phyloP scores from a whole-genome alignment of 2,888 invertebrate genomes.

The Apamea epomidion region DNA sequence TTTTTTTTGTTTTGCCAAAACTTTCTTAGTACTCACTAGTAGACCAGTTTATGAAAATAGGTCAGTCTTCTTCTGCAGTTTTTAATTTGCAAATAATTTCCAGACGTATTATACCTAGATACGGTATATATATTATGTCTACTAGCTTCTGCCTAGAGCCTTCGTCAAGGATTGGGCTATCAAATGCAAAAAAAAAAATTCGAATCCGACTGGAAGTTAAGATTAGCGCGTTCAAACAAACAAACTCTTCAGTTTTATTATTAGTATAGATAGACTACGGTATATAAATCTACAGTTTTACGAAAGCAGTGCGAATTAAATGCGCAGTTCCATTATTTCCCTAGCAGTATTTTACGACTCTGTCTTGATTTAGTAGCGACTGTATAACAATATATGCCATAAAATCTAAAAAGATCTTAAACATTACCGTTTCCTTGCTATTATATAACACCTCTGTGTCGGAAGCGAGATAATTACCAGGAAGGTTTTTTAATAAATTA shows the following conservation, averaged over 20 bases:
- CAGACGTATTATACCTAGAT: neutral
- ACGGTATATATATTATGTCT: neutral
- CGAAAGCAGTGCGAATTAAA: neutral
- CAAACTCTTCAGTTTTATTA: too few relatives aligned
- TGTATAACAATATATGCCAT: constrained; percentile 34
- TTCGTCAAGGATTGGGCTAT: too few relatives aligned
- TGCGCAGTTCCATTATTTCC: constrained; percentile 1
- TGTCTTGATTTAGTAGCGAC: constrained; percentile 38
- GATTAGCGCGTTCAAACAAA: too few relatives aligned
- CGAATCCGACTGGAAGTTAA: too few relatives aligned
- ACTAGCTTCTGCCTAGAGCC: too few relatives aligned
- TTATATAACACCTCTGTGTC: neutral
- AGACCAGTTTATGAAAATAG: neutral
- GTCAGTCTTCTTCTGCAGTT: too few relatives aligned
- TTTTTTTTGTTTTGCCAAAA: neutral
- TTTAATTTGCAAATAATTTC: neutral
- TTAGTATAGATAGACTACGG: too few relatives aligned
- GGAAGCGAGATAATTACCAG: neutral
- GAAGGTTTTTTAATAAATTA: neutral
- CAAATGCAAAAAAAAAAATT: too few relatives aligned
- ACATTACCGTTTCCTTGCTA: neutral
- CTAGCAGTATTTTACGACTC: constrained; percentile 21
- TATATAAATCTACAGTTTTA: neutral
- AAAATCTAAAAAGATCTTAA: constrained; percentile 9
- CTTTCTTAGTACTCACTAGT: neutral